Percentiles rank a stretch among this genome's conserved stretches.
Conservation (phyloP, 2,797 vertebrate species). For the Lepus townsendii region DNA sequence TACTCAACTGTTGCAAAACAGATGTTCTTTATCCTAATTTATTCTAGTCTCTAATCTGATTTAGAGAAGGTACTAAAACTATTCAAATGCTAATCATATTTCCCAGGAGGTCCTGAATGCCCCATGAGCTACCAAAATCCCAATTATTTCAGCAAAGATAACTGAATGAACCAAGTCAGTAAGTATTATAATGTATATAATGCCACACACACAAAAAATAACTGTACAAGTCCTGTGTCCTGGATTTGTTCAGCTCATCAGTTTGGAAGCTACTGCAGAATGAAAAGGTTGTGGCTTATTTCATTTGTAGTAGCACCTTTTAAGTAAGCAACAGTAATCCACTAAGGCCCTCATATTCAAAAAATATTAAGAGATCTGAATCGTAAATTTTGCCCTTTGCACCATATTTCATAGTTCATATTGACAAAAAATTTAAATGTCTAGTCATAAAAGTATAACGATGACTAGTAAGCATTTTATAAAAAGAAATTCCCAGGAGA, state of each 20-base stretch:
- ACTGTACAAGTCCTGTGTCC: not conserved
- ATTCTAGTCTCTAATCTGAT: conserved; percentile 27
- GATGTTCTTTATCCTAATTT: conserved; percentile 63
- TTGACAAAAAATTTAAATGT: not conserved
- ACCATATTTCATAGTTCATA: not conserved
- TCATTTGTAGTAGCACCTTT: conserved; percentile 43
- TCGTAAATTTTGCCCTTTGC: not conserved
- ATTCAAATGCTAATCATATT: not conserved
- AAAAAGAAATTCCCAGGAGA: conserved; percentile 9
- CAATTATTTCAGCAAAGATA: not conserved
- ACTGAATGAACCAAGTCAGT: not conserved
- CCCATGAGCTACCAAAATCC: not conserved
- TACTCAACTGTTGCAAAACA: conserved; percentile 38
- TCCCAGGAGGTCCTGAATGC: conserved; percentile 7
- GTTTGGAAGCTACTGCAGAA: not conserved
- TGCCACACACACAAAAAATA: not conserved
- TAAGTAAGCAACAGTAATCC: not conserved
- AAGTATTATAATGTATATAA: not conserved
- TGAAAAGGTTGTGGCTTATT: not conserved
- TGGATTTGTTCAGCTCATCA: not conserved
- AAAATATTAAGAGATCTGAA: not conserved
- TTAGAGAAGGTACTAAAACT: not conserved
- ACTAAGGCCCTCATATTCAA: not conserved
- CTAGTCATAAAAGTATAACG: not conserved
- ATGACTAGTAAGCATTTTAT: not conserved